Base-by-base conservation (phyloP, 2,888 invertebrate genomes). In the Pristionchus japonicus region DNA sequence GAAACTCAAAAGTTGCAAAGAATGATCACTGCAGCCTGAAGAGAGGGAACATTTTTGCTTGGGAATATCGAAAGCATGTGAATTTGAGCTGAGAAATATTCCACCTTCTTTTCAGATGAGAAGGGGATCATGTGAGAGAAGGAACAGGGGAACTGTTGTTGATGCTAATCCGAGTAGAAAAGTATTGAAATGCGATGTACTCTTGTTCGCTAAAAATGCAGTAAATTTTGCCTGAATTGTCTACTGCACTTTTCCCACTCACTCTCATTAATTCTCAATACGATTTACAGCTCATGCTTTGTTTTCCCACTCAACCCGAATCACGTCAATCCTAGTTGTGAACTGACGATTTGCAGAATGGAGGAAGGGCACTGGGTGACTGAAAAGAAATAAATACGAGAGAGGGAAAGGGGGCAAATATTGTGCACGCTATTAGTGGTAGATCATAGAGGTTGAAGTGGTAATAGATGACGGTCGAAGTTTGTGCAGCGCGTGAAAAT, bases 281-380 rank as follows among this genome's bases (percentile, higher is more conserved):
- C 40, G 40, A 74, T 37, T n/a, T 31, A 74, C 20, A 57, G 23
- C 43, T 37, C 43, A 77, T 43, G 77, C 47, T 49, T 49, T 82
- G 47, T 82, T 47, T 74, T 40, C 9, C 74, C 74, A 2, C 40
- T 40, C 74, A 67, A 67, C 27, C 34, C 31, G 15, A 67, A 31
- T 64, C 64, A 67, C 74, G 74, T 74, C 74, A 40, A 74, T 40
- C 37, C 23, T 17, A 82, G 47, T 47, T 49, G 49, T 49, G 80
- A 82, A 82, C 47, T 49, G 49, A 31, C 43, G 49, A n/a, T 17
- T 15, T 23, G 80, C 23, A 47, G 6, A 47, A n/a, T 15, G 13
- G 37, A 49, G 47, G 27, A 40, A 43, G n/a, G 40, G 43, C 40
- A 67, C 13, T 13, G 17, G 15, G 1, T 15, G 31, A 31, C 15